A percentile compares a stretch with the other conserved stretches of the same genome.
These are phyloP conservation scores for Neodiprion pinetum DNA, from an alignment of 1,140 invertebrate species.

Conservation along the genomic window DNA sequence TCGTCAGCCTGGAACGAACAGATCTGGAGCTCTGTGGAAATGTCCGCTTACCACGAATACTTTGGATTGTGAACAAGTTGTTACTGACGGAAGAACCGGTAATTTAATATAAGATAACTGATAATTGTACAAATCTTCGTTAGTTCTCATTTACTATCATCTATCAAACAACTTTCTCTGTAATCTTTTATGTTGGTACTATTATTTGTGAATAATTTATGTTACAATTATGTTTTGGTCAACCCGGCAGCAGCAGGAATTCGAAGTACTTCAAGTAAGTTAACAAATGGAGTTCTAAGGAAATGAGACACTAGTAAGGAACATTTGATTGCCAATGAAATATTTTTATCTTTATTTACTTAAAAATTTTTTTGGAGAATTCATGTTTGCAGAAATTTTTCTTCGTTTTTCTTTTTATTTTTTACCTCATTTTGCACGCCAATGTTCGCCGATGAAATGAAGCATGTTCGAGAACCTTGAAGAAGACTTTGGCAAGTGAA, in stretches of 20 bases:
- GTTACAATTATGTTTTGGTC: conserved; percentile 53
- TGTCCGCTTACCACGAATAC: conserved; percentile 75
- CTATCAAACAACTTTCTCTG: background rate
- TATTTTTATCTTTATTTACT: conserved; percentile 43
- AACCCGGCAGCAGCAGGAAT: conserved; percentile 57
- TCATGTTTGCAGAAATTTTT: background rate
- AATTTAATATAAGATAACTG: conserved; percentile 3
- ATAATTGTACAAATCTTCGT: background rate
- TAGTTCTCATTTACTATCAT: background rate
- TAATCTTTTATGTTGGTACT: conserved; percentile 16
- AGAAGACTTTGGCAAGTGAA: background rate
- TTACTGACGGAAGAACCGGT: conserved; percentile 78
- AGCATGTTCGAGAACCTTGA: background rate
- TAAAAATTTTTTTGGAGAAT: conserved; percentile 24
- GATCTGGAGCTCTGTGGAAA: conserved; percentile 87
- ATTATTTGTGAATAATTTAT: conserved; percentile 18
- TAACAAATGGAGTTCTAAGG: conserved; percentile 46
- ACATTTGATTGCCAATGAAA: conserved; percentile 15
- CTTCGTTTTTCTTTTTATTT: conserved; percentile 20
- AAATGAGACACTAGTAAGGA: conserved; percentile 51
- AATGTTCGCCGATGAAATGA: background rate
- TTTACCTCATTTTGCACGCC: conserved; percentile 10
- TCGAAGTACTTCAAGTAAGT: conserved; percentile 62
- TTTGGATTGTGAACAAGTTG: conserved; percentile 81
- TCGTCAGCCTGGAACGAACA: conserved; percentile 80